phyloP scores from a whole-genome alignment of 2,888 invertebrate species.

The Globia sparganii region DNA sequence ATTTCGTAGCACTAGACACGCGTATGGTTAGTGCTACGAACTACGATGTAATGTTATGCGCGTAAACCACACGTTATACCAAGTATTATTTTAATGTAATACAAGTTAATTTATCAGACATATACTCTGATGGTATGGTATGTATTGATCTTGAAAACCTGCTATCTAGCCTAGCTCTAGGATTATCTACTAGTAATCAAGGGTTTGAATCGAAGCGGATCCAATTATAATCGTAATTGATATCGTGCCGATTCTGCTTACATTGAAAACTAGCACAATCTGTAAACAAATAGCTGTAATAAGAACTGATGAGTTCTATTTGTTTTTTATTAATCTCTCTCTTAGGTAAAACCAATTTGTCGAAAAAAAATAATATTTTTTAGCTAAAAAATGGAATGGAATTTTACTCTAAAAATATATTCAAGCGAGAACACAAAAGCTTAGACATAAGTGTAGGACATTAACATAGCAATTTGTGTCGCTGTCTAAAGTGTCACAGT shows the following conservation, averaged over 20 bases:
- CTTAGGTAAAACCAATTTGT: background rate
- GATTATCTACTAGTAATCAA: slow-evolving; percentile 9
- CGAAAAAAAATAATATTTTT: background rate
- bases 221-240: background rate
- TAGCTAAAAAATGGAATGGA: background rate
- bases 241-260: background rate
- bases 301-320: background rate
- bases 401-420: background rate
- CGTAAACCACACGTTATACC: slow-evolving; percentile 5
- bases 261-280: background rate
- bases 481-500: slow-evolving; percentile 27
- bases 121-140: background rate
- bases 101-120: background rate
- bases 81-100: slow-evolving; percentile 3
- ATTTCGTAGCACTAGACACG: slow-evolving; percentile 48
- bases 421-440: background rate
- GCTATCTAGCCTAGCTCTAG: background rate
- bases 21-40: slow-evolving; percentile 22
- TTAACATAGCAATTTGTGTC: slow-evolving; percentile 22
- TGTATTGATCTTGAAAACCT: slow-evolving; percentile 4
- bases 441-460: background rate
- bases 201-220: background rate
- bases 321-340: background rate
- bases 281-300: background rate
- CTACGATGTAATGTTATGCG: slow-evolving; percentile 20